phyloP scores from a whole-genome alignment of 2,113 vertebrate genomes.

The Chloebia gouldiae region DNA sequence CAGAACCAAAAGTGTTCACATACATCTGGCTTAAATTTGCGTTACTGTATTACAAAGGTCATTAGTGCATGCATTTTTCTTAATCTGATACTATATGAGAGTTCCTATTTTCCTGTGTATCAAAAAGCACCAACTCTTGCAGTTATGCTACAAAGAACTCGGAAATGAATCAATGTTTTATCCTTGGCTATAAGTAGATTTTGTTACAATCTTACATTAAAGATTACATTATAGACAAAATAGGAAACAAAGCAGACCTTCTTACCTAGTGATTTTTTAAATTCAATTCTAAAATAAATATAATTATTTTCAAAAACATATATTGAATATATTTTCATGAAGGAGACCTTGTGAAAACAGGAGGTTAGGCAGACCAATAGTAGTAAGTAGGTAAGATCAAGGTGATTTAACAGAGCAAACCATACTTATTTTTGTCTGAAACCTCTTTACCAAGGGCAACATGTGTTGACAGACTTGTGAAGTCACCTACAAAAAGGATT shows the following conservation, averaged over 20 bases:
- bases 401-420: background rate
- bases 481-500: slow-evolving; percentile 44
- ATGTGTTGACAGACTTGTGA: background rate
- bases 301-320: background rate
- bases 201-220: background rate
- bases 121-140: background rate
- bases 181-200: background rate
- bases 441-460: background rate
- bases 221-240: background rate
- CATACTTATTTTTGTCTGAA: background rate
- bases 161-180: background rate
- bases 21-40: background rate
- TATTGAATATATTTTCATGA: background rate
- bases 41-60: background rate
- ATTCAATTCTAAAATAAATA: background rate
- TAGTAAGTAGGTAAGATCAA: background rate
- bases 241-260: background rate
- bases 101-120: background rate
- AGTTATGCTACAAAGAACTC: background rate
- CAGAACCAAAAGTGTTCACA: background rate
- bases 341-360: background rate
- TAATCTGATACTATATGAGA: background rate
- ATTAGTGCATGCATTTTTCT: background rate
- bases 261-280: background rate
- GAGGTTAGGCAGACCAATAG: background rate